Conservation (phyloP, 2,797 vertebrate species). For the Lemur catta region DNA sequence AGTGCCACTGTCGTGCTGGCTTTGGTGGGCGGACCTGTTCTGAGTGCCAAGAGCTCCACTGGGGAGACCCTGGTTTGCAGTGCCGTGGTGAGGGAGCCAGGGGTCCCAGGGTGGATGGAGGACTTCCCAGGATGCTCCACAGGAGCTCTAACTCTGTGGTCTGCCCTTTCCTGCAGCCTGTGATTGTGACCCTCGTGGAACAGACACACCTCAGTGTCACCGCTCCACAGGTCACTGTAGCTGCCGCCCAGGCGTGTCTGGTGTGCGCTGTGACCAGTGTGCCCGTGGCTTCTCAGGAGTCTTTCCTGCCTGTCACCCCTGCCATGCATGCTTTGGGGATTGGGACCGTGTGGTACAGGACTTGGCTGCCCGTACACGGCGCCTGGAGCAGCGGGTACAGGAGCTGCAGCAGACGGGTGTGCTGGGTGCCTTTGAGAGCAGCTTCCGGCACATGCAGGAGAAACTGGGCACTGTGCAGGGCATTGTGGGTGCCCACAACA, state of each 20-base stretch:
- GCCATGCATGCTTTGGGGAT: conserved; percentile 97
- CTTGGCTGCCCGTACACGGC: conserved; percentile 88
- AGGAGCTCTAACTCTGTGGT: neutral
- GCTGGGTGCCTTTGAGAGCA: conserved; percentile 89
- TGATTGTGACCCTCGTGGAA: conserved; percentile 93
- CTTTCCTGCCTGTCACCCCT: conserved; percentile 95
- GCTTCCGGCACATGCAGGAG: conserved; percentile 90
- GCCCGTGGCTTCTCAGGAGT: conserved; percentile 94
- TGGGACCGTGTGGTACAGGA: conserved; percentile 99
- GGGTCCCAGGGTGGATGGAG: neutral
- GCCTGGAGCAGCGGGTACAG: conserved; percentile 86
- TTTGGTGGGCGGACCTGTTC: conserved; percentile 95
- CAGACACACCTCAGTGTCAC: conserved; percentile 92
- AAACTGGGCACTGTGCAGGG: conserved; percentile 88
- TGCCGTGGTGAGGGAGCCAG: conserved; percentile 89
- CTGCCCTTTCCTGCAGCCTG: conserved; percentile 85
- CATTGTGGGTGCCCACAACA: conserved; percentile 91
- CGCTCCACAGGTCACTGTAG: conserved; percentile 92
- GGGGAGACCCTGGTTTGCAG: conserved; percentile 92
- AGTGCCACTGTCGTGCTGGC: conserved; percentile 94
- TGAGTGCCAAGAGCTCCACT: conserved; percentile 95
- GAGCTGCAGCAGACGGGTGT: conserved; percentile 94
- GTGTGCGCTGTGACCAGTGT: conserved; percentile 97
- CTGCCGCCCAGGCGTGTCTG: conserved; percentile 93
- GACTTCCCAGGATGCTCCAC: neutral